Evolutionary conservation across 1,140 invertebrate genomes (phyloP), one percentile per base, ranked within the genome.

Genomic region (Drosophila melanica): DNA sequence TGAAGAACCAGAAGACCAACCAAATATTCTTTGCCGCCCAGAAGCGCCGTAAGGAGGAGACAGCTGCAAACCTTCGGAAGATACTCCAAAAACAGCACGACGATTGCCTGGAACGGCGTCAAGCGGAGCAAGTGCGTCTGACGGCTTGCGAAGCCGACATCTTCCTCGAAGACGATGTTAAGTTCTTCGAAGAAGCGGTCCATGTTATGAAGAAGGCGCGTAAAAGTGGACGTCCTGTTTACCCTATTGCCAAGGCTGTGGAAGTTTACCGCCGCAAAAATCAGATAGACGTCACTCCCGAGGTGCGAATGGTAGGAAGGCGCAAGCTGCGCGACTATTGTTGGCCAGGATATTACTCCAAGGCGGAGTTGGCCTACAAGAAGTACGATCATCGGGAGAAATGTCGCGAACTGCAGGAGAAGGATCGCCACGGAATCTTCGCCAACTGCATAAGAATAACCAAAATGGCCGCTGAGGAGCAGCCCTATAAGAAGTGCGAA

Each of bases 331-430:
- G 84, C 2, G 82, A 87, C 41, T 59, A 47, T 37, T 87, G 82
- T 54, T 87, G 79, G 84, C 82, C 82, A 0, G 79, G 79, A 0
- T 87, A 39, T 12, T 64, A 37, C 18, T 66, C 84, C 10, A 82
- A 87, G 20, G 84, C 84, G 0, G 84, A 87, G 7, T 16, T 89
- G 35, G 80, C 77, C 2, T 89, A 71, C 48, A 66, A 58, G 3
- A 82, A 87, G 18, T 89, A 87, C 54, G 73, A 77, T 27, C 84
- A 89, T 16, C 68, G 68, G 0, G 79, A 89, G 10, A 39, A 42
- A 14, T 87, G 84, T 11, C 76, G 69, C 6, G 39, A 74, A 14
- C 47, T 57, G 30, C 65, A 67, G 58, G 55, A 65, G 1, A 4
- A 10, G 0, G 79, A 79, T 12, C 79, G 76, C 1, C 48, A 77